Evolutionary conservation across 2,888 invertebrate species (phyloP), one percentile per base, ranked within the genome.

Genomic region (Drosophila falleni): DNA sequence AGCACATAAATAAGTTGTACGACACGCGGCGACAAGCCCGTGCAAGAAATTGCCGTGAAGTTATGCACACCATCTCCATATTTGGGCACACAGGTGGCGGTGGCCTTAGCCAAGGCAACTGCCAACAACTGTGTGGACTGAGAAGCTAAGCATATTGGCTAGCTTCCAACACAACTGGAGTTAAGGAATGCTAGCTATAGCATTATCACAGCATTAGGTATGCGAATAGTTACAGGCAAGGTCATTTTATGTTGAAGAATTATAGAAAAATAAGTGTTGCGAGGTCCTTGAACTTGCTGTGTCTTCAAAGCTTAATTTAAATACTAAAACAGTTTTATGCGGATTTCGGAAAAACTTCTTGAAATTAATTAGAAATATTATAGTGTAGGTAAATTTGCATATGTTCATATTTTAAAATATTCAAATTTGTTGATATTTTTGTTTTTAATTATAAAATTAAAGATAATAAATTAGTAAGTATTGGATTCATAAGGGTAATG

Each of bases 1-100:
- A 66, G 63, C 71, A 70, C 81, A 85, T 86, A 86, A 86, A 81
- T 87, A 87, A 86, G 86, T 86, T 86, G 87, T 85, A 79, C 64
- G 81, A 87, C 85, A 83, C 65, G 87, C 80, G 74, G 67, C 74
- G 74, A 81, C 68, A 79, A 83, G 74, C 74, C 79, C 61, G 79
- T 66, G 54, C 71, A 71, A 71, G 87, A 69, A 80, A 84, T 80
- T 81, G 80, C 84, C 84, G 87, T 87, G 84, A 74, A 84, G 85
- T 76, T 84, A 84, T 84, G 84, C 84, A 73, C 74, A 72, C 68
- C 71, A 74, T 72, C 60, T 37, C 85, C 84, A 76, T 84, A 75
- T 85, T 84, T 78, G 82, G 87, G 60, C 75, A 77, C 74, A 77
- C 85, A 87, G 80, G 73, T 81, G 77, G 31, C 37, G 47, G 49